Conservation (phyloP, 1,140 invertebrate genomes). For the Conopomorpha cramerella region DNA sequence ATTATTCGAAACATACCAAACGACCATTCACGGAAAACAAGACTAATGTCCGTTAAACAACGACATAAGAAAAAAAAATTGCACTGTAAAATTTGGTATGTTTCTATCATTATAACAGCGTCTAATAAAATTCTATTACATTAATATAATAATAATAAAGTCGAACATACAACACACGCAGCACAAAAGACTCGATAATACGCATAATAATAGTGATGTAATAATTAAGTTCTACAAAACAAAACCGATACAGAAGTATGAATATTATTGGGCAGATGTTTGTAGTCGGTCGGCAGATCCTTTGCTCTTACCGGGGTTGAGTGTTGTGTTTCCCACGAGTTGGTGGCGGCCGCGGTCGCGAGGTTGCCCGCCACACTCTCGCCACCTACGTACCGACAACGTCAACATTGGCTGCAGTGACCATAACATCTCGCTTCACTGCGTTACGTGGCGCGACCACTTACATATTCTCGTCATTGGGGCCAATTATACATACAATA, state of each 20-base stretch:
- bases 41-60: no score
- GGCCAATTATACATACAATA: no score
- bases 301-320: conserved; percentile 57
- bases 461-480: no score
- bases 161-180: conserved; percentile 53
- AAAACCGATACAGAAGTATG: conserved; percentile 44
- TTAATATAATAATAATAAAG: conserved; percentile 28
- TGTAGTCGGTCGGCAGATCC: no score
- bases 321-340: conserved; percentile 50
- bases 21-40: no score
- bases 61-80: no score
- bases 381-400: conserved; percentile 53
- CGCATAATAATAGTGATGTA: no score
- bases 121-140: no score
- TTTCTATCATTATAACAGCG: conserved; percentile 40
- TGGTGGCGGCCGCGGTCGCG: conserved; percentile 28
- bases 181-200: conserved; percentile 52
- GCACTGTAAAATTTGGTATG: conserved; percentile 42
- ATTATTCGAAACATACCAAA: conserved; percentile 43
- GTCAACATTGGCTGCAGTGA: conserved; percentile 38
- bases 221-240: conserved; percentile 44
- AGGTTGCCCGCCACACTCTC: conserved; percentile 40
- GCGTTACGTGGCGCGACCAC: no score
- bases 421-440: no score
- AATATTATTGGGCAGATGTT: no score